Evolutionary conservation across 2,113 vertebrate genomes (phyloP).

Genomic region (Sterna hirundo): DNA sequence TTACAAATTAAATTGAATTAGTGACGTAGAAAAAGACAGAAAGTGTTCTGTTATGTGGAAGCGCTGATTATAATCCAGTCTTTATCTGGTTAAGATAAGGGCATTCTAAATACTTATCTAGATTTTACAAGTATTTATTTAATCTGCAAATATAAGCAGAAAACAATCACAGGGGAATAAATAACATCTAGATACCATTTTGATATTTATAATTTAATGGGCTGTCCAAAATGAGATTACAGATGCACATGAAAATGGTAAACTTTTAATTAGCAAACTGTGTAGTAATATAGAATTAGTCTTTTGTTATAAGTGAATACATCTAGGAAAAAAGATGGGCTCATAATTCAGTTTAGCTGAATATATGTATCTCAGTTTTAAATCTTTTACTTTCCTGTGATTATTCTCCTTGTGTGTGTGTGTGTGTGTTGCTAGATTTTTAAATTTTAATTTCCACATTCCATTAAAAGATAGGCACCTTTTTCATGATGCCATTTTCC

Average conservation of each 20-base stretch:
- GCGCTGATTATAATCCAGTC: neutral
- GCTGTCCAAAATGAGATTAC: neutral
- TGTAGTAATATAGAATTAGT: neutral
- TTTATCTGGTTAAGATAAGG: neutral
- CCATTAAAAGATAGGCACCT: neutral
- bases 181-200: neutral
- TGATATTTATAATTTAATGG: neutral
- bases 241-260: neutral
- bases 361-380: neutral
- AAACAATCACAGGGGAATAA: neutral
- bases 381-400: neutral
- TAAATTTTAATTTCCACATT: slow-evolving; percentile 24
- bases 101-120: neutral
- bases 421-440: neutral
- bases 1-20: neutral
- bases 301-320: neutral
- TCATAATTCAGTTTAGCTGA: neutral
- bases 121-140: neutral
- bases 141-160: neutral
- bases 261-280: neutral
- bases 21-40: neutral
- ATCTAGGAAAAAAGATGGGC: neutral
- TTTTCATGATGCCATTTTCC: neutral
- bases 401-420: neutral
- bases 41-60: neutral